A percentile compares a stretch with the other conserved stretches of the same genome.
phyloP scores from a whole-genome alignment of 2,888 invertebrate species.

The Limnephilus auricula region DNA sequence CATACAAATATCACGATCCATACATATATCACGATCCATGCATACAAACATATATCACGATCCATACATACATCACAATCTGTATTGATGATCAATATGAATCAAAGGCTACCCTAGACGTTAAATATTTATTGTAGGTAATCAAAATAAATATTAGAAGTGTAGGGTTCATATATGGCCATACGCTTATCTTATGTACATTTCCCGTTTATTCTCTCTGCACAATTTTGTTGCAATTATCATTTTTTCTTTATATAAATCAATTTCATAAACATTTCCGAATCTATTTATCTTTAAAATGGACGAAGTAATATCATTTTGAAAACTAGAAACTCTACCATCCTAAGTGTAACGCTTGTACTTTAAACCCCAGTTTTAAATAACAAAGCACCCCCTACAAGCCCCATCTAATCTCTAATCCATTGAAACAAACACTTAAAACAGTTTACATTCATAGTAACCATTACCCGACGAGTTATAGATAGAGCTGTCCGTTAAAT shows the following conservation, averaged over 20 bases:
- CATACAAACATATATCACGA: too few relatives aligned
- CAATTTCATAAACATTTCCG: neutral
- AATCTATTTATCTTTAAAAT: neutral
- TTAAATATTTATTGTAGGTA: too few relatives aligned
- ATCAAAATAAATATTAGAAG: too few relatives aligned
- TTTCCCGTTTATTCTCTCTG: too few relatives aligned
- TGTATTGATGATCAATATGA: too few relatives aligned
- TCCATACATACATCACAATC: too few relatives aligned
- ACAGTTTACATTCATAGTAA: neutral
- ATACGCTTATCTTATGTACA: neutral
- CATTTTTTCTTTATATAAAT: too few relatives aligned
- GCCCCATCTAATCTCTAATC: neutral
- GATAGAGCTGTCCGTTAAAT: neutral
- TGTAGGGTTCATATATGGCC: too few relatives aligned
- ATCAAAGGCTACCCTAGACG: too few relatives aligned
- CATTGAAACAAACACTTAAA: neutral
- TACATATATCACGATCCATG: too few relatives aligned
- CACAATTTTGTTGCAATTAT: too few relatives aligned
- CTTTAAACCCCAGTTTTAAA: neutral
- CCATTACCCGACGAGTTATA: neutral
- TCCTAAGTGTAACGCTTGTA: neutral
- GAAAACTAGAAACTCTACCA: neutral
- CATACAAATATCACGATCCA: too few relatives aligned
- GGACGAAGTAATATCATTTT: neutral
- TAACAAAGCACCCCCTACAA: neutral